These are phyloP conservation scores for Lissocephala sabroskyi DNA, from an alignment of 2,888 invertebrate genomes.

Conservation along the genomic window DNA sequence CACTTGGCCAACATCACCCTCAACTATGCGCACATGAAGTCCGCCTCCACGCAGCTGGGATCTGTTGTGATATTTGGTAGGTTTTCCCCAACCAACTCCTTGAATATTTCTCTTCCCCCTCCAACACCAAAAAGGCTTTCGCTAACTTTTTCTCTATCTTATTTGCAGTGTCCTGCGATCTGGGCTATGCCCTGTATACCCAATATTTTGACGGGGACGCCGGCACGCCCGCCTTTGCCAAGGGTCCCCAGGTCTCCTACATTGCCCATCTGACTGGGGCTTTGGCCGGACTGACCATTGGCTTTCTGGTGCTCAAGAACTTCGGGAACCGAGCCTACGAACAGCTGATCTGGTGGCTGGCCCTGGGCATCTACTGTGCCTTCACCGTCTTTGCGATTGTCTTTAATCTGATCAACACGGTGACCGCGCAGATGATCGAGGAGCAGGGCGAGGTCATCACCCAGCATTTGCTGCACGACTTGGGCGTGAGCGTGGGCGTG, in stretches of 20 bases:
- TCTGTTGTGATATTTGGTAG: conserved; percentile 94
- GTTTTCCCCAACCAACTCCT: conserved; percentile 25
- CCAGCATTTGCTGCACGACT: conserved; percentile 72
- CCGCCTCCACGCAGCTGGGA: conserved; percentile 90
- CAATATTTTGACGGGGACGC: conserved; percentile 76
- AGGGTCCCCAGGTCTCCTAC: conserved; percentile 88
- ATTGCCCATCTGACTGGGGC: conserved; percentile 97
- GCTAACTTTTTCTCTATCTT: neutral
- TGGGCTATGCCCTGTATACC: conserved; percentile 95
- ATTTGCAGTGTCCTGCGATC: conserved; percentile 86
- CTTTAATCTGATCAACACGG: conserved; percentile 84
- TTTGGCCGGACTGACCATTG: conserved; percentile 93
- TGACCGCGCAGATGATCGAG: conserved; percentile 71
- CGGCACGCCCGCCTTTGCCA: conserved; percentile 43
- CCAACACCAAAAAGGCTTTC: conserved; percentile 2
- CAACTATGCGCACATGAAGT: conserved; percentile 97
- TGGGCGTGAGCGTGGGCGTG: conserved; percentile 73
- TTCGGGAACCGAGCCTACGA: conserved; percentile 96
- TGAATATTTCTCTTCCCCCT: neutral
- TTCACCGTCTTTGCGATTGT: conserved; percentile 94
- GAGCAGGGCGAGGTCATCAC: conserved; percentile 71
- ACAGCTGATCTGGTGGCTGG: conserved; percentile 96
- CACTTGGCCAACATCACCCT: conserved; percentile 96
- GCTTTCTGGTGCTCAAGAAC: conserved; percentile 93
- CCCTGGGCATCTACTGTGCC: conserved; percentile 92